These are phyloP conservation scores for Micromys minutus DNA, from an alignment of 2,113 vertebrate species.

Conservation along the genomic window DNA sequence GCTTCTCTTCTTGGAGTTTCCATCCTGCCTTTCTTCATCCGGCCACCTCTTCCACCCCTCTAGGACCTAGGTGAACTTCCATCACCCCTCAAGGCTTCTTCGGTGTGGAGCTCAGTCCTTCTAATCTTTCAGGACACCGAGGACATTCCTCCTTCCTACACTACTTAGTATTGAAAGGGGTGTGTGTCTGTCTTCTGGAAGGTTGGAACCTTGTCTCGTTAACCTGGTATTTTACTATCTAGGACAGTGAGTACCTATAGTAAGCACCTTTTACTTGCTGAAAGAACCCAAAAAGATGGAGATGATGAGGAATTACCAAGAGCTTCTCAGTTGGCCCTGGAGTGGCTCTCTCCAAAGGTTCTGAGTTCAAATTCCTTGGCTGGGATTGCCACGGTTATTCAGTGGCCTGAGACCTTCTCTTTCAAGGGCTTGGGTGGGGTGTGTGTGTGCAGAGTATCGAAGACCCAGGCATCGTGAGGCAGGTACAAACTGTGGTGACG, in stretches of 20 bases:
- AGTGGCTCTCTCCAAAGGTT: no score
- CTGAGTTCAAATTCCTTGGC: neutral
- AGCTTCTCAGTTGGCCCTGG: no score
- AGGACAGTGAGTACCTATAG: neutral
- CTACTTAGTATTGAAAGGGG: fast-evolving
- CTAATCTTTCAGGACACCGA: neutral
- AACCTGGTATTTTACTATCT: no score
- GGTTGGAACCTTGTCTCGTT: neutral
- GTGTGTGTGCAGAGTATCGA: neutral
- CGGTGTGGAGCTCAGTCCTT: neutral
- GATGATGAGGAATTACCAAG: neutral
- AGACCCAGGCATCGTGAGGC: neutral
- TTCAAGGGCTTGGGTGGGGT: neutral
- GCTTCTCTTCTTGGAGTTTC: neutral
- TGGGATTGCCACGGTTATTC: neutral
- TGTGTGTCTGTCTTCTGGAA: neutral
- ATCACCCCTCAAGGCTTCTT: neutral
- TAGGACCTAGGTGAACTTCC: neutral
- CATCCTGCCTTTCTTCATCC: neutral
- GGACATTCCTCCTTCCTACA: neutral
- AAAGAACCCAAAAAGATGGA: neutral
- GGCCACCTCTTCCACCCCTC: neutral
- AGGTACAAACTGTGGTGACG: no score
- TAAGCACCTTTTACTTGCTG: neutral
- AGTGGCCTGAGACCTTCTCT: neutral